Evolutionary conservation across 2,888 invertebrate genomes (phyloP).

Genomic region (Caradrina kadenii): DNA sequence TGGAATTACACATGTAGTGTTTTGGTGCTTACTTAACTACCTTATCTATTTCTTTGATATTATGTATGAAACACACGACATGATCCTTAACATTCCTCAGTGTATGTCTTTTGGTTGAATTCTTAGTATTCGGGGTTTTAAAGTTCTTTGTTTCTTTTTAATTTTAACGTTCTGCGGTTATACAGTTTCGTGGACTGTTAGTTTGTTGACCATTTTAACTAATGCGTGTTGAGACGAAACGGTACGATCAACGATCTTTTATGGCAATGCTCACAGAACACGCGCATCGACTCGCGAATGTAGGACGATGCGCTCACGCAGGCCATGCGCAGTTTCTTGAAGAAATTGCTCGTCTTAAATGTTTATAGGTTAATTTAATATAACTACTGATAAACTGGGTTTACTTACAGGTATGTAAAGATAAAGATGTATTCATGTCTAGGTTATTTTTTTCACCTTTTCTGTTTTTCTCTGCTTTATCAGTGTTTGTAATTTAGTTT

Average conservation of each 20-base stretch:
- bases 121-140: not conserved
- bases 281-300: slow-evolving; percentile 61
- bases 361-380: slow-evolving; percentile 34
- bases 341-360: slow-evolving; percentile 51
- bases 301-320: slow-evolving; percentile 71
- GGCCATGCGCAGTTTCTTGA: slow-evolving; percentile 47
- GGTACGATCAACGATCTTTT: slow-evolving; percentile 56
- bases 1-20: not conserved
- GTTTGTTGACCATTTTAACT: slow-evolving; percentile 58
- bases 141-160: not conserved
- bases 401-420: not conserved
- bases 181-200: slow-evolving; percentile 13
- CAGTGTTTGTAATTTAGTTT: not conserved
- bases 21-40: not conserved
- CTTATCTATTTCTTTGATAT: not conserved
- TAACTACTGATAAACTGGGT: slow-evolving; percentile 9
- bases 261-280: slow-evolving; percentile 62
- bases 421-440: slow-evolving; percentile 16
- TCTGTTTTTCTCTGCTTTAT: not conserved
- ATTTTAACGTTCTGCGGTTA: not conserved
- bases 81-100: not conserved
- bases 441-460: not conserved
- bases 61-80: not conserved
- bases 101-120: not conserved
- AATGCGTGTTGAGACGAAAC: slow-evolving; percentile 53